A percentile compares a stretch with the other conserved stretches of the same genome.
Conservation (phyloP, 2,113 vertebrate species). For the Petromus typicus region DNA sequence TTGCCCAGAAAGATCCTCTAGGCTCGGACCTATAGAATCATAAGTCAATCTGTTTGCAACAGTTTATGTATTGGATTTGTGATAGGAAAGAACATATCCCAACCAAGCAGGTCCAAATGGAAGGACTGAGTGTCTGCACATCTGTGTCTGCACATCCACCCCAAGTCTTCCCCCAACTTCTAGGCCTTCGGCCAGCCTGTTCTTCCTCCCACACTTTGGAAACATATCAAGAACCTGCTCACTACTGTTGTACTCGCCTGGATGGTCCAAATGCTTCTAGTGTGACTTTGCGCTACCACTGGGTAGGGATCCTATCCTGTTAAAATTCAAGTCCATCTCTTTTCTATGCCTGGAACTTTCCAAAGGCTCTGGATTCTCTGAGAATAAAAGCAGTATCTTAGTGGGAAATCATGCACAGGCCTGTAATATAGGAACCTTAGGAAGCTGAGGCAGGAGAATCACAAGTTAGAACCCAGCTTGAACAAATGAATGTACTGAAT, state of each 20-base stretch:
- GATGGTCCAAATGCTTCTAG: background rate
- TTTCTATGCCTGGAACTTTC: background rate
- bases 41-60: too few species aligned
- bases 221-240: background rate
- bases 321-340: background rate
- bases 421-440: background rate
- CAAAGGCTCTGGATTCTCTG: background rate
- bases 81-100: background rate
- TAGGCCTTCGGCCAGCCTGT: background rate
- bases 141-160: rapidly evolving
- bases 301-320: background rate
- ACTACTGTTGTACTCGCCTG: too few species aligned
- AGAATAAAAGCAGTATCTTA: background rate
- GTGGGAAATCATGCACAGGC: background rate
- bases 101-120: background rate
- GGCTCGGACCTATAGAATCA: background rate
- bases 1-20: background rate
- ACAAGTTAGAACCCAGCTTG: background rate
- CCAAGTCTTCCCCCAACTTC: too few species aligned
- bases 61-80: too few species aligned
- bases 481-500: background rate
- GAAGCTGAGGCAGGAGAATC: background rate
- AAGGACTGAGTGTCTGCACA: background rate
- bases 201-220: background rate
- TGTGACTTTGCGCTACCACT: background rate